Percentiles rank a stretch among this genome's conserved stretches.
These are phyloP conservation scores for Eupeodes luniger DNA, from an alignment of 2,888 invertebrate species.

Conservation along the genomic window DNA sequence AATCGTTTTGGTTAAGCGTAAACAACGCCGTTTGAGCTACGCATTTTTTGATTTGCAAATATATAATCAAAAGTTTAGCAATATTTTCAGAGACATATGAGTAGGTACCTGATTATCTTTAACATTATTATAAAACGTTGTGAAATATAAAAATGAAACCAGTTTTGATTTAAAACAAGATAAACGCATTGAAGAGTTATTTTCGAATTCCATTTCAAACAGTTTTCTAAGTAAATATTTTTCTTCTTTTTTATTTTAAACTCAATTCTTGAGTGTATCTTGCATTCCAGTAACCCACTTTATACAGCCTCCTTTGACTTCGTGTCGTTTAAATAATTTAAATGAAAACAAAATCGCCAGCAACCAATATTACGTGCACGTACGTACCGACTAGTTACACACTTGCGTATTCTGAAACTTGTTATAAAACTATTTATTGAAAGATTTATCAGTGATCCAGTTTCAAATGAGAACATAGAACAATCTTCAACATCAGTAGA, in stretches of 20 bases:
- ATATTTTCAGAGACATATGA: not conserved
- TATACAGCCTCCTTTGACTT: constrained; percentile 32
- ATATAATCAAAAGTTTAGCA: too few species aligned
- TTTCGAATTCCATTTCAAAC: not conserved
- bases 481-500: constrained; percentile 9
- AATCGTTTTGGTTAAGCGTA: too few species aligned
- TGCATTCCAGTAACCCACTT: constrained; percentile 66
- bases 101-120: not conserved
- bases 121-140: constrained; percentile 1
- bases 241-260: not conserved
- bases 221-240: not conserved
- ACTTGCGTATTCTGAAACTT: constrained; percentile 50
- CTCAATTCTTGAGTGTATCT: constrained; percentile 1
- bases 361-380: not conserved
- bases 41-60: too few species aligned
- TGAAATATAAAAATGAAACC: not conserved
- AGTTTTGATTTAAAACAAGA: not conserved
- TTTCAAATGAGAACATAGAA: constrained; percentile 24
- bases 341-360: constrained; percentile 44
- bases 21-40: too few species aligned
- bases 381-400: not conserved
- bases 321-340: constrained; percentile 44
- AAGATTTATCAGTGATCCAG: constrained; percentile 39
- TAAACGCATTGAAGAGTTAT: not conserved
- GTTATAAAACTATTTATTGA: constrained; percentile 52